These are phyloP conservation scores for Diachrysia chrysitis DNA, from an alignment of 2,888 invertebrate genomes.

Conservation along the genomic window DNA sequence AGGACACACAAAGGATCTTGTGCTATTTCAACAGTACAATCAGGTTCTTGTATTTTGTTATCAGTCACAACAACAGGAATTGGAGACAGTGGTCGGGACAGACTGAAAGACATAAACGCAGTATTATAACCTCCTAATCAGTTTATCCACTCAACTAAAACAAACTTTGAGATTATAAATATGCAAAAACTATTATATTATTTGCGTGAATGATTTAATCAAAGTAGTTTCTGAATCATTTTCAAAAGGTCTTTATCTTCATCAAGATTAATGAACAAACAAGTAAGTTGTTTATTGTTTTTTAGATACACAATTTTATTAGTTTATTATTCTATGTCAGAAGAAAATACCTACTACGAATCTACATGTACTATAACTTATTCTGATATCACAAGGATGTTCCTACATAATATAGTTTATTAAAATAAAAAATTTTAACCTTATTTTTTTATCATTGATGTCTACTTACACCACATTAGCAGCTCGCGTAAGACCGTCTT, in stretches of 20 bases:
- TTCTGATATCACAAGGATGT: neutral
- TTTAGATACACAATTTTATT: neutral
- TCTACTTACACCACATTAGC: constrained; percentile 93
- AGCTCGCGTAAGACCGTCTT: constrained; percentile 94
- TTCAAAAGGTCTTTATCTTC: neutral
- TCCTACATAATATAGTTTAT: no score
- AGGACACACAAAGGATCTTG: constrained; percentile 65
- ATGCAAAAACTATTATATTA: neutral
- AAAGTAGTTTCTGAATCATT: neutral
- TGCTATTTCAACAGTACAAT: constrained; percentile 63
- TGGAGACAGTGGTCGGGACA: constrained; percentile 83
- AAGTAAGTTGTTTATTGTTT: no score
- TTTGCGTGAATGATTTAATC: neutral
- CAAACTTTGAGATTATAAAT: neutral
- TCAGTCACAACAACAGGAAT: constrained; percentile 64
- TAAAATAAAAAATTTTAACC: no score
- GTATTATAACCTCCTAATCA: neutral
- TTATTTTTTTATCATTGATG: neutral
- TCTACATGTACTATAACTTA: no score
- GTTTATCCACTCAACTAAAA: no score
- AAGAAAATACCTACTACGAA: neutral
- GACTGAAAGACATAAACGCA: constrained; percentile 66
- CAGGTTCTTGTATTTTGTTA: constrained; percentile 67
- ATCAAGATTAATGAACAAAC: neutral
- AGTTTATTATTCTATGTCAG: neutral